Evolutionary conservation across 1,140 invertebrate genomes (phyloP).

Genomic region (Bombus impatiens): DNA sequence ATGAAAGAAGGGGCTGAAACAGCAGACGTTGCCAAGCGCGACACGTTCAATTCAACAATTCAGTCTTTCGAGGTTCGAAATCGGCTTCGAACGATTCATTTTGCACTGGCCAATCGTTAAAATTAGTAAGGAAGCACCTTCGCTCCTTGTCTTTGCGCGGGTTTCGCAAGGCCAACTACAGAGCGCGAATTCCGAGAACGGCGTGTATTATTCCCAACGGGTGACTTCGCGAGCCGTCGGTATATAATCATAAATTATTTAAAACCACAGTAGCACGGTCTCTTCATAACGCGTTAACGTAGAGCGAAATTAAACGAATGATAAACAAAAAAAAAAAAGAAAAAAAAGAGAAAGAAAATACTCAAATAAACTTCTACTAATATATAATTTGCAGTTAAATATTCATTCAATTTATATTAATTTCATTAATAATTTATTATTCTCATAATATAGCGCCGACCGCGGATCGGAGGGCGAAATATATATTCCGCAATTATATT

Average conservation of each 20-base stretch:
- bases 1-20: background rate
- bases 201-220: slow-evolving; percentile 37
- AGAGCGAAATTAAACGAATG: slow-evolving; percentile 66
- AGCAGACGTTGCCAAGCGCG: slow-evolving; percentile 41
- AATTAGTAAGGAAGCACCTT: slow-evolving; percentile 52
- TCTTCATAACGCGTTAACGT: slow-evolving; percentile 40
- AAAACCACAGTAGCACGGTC: slow-evolving; percentile 3
- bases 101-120: slow-evolving; percentile 56
- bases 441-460: slow-evolving; percentile 79
- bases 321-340: slow-evolving; percentile 61
- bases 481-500: slow-evolving; percentile 81
- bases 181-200: slow-evolving; percentile 62
- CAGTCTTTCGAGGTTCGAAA: slow-evolving; percentile 65
- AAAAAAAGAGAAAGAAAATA: slow-evolving; percentile 69
- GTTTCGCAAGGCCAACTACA: slow-evolving; percentile 54
- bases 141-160: slow-evolving; percentile 35
- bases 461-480: slow-evolving; percentile 71
- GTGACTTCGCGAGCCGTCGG: slow-evolving; percentile 35
- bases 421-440: slow-evolving; percentile 84
- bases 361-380: slow-evolving; percentile 81
- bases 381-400: slow-evolving; percentile 82
- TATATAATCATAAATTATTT: slow-evolving; percentile 46
- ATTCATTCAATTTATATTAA: slow-evolving; percentile 83
- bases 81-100: slow-evolving; percentile 38
- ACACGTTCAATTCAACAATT: slow-evolving; percentile 65